Base-by-base conservation (phyloP, 2,888 invertebrate species). In the Pachliopta kotzebuea region DNA sequence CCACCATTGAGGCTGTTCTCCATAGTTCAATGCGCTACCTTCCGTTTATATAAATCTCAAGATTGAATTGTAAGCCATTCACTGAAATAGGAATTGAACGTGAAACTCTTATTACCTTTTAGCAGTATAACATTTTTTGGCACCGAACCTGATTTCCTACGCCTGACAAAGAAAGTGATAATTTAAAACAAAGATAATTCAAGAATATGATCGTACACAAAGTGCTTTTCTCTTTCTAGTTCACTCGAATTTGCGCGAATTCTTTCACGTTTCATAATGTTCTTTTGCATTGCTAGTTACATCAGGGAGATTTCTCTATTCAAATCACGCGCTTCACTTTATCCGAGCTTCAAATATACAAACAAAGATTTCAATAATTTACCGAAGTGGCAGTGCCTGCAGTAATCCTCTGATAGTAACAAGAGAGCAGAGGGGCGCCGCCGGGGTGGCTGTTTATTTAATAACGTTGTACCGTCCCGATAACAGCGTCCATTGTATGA, bases 1-100 rank as follows among this genome's bases (percentile, higher is more conserved):
- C 86, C 77, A 86, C 88, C 80, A 89, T 89, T 90, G 88, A 90
- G 76, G 74, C 79, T 76, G 80, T 78, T 76, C 76, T 77, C 78
- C 75, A 80, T 81, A 81, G 81, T 79, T 81, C 81, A 80, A 80
- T 83, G 81, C 78, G 71, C 75, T 72, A 74, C 72, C 75, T 83
- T 80, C 78, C 77, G 76, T 81, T 82, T 77, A 83, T 83, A 83
- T 81, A 79, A 82, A 85, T 75, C 76, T 74, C 75, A 77, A 79
- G 78, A 81, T 79, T 81, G 77, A 81, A 81, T 76, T 77, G 74
- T 77, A 78, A 73, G 75, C 76, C 73, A 78, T 78, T 75, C 75
- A 69, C 67, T 72, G 37, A 68, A 69, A 76, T 79, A 78, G 73
- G 76, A 68, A 72, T 69, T 68, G 61, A 63, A 67, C 66, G 4